Conservation (phyloP, 2,113 vertebrate species). For the Tauraco erythrolophus region DNA sequence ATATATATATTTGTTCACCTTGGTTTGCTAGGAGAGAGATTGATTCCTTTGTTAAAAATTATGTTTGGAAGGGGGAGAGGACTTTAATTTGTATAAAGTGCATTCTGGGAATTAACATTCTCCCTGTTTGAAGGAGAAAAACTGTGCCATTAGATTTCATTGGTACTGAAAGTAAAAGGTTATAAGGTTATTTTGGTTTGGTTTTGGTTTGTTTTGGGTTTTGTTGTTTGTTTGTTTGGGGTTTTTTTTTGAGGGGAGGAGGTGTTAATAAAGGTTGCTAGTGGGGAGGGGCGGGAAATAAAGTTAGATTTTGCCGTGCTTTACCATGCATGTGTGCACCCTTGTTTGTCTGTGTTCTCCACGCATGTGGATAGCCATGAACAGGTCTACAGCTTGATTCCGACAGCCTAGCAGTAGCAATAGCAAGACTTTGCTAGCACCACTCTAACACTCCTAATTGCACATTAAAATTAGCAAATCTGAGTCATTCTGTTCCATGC, state of each 20-base stretch:
- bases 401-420: neutral
- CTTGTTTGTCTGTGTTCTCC: neutral
- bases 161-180: neutral
- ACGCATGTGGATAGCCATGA: fast-evolving
- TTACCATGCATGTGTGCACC: neutral
- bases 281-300: neutral
- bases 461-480: neutral
- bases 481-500: neutral
- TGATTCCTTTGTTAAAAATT: slow-evolving; percentile 35
- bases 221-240: too few relatives aligned
- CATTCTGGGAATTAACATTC: slow-evolving; percentile 27
- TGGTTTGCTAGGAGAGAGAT: neutral
- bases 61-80: neutral
- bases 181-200: neutral
- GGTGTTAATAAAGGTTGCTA: neutral
- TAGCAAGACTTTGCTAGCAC: neutral
- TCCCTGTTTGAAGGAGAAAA: neutral
- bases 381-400: neutral
- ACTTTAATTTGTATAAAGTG: slow-evolving; percentile 39
- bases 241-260: neutral
- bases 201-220: too few relatives aligned
- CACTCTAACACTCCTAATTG: neutral
- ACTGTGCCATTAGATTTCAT: neutral
- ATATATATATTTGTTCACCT: slow-evolving; percentile 12
- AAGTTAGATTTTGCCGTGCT: neutral